Evolutionary conservation across 2,888 invertebrate genomes (phyloP), one percentile per base, ranked within the genome.

Genomic region (Zygogramma bicolorata): DNA sequence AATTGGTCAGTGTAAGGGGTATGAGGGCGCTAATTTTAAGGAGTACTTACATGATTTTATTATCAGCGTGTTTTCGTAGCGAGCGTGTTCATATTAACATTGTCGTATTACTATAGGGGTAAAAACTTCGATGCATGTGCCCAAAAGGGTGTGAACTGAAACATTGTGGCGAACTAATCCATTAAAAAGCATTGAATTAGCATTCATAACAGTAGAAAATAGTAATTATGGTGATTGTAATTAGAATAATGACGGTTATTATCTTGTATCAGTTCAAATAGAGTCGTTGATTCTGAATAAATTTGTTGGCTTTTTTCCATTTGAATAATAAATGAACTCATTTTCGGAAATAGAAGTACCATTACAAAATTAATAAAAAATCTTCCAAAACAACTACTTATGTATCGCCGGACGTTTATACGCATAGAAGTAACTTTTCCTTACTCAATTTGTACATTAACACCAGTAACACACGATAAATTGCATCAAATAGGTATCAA

Each of bases 1-100:
- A 53, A 53, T 53, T 53, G 22, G 27, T 53, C 25, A 53, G 27
- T 53, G 13, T 27, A 53, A 53, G 53, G 53, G 53, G 22, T 53
- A 27, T 53, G 53, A 27, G 53, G 53, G 53, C 27, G 27, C 27
- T 53, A 22, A 53, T 53, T 53, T 53, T 7, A 53, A 53, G 42
- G n/a, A n/a, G n/a, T n/a, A n/a, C n/a, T n/a, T n/a, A n/a, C 25
- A 25, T 27, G 13, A 53, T 53, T 53, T 53, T 53, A 53, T 25
- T 53, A 18, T 20, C 18, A 5, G 6, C 15, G 46, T 53, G 25
- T 53, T 53, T 53, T 25, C n/a, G 10, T 53, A 53, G 4, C 13
- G n/a, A 25, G 25, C 22, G n/a, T 53, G 53, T 27, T 25, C 53
- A 27, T 53, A 18, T 8, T 20, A 46, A 46, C 25, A 25, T 53